Conservation (phyloP, 2,113 vertebrate species). For the Cavia porcellus region DNA sequence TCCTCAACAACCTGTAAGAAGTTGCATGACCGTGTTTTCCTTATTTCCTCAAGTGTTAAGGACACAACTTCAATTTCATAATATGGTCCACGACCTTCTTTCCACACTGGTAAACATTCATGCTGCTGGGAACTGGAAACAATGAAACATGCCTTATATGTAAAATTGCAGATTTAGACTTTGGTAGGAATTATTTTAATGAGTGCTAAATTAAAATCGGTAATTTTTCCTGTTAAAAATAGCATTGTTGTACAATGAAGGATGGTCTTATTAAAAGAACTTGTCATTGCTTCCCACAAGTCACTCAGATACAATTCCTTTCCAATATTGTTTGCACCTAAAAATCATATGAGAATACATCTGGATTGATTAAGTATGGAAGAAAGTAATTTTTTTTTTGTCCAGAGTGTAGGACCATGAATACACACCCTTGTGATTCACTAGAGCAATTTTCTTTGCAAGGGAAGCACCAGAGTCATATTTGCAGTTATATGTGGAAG, state of each 20-base stretch:
- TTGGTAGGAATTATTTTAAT: background rate
- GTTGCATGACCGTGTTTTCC: background rate
- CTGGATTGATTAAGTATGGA: background rate
- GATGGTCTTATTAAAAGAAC: background rate
- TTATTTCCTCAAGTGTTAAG: background rate
- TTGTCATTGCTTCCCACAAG: background rate
- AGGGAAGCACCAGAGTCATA: background rate
- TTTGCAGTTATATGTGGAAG: background rate
- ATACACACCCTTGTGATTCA: background rate
- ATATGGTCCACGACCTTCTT: background rate
- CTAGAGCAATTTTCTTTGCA: too few relatives aligned
- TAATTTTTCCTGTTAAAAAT: background rate
- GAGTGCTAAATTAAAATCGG: background rate
- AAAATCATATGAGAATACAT: background rate
- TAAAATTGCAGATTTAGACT: background rate
- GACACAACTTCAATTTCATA: background rate
- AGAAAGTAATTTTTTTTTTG: background rate
- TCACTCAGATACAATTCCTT: background rate
- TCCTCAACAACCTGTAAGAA: background rate
- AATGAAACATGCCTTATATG: background rate
- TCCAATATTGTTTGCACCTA: background rate
- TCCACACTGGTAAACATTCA: background rate
- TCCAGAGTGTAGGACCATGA: background rate
- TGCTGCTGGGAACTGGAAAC: background rate
- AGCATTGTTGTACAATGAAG: background rate